Evolutionary conservation across 1,140 invertebrate genomes (phyloP).

Genomic region (Mamestra configurata): DNA sequence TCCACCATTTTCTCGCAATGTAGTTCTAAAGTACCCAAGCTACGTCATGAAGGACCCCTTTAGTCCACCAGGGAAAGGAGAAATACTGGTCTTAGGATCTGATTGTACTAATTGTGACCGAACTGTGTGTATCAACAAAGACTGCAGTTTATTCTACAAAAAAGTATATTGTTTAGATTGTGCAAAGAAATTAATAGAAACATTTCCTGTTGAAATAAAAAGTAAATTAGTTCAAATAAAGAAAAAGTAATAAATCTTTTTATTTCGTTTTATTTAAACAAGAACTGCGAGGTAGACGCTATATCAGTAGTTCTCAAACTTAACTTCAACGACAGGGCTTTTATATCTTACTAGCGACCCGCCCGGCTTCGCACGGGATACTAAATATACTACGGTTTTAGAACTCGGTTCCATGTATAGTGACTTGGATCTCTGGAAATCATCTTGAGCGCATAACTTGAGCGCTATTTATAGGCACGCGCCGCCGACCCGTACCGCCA

Average conservation of each 20-base stretch:
- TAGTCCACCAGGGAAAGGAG: conserved; percentile 89
- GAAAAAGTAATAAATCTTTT: conserved; percentile 51
- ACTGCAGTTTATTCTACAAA: conserved; percentile 94
- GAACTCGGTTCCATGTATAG: no score
- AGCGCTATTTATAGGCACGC: no score
- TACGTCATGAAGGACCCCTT: conserved; percentile 96
- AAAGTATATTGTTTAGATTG: conserved; percentile 92
- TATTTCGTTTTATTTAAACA: not conserved
- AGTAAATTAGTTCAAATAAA: conserved; percentile 67
- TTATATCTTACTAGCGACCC: no score
- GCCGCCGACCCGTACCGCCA: no score
- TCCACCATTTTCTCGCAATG: conserved; percentile 91
- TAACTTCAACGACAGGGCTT: no score
- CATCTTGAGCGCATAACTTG: no score
- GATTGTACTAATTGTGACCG: conserved; percentile 91
- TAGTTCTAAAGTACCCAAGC: conserved; percentile 91
- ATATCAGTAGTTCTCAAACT: no score
- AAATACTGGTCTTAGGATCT: conserved; percentile 92
- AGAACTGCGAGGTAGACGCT: not conserved
- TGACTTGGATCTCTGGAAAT: no score
- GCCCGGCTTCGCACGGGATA: no score
- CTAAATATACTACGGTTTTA: no score
- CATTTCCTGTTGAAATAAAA: conserved; percentile 90
- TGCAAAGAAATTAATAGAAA: conserved; percentile 88
- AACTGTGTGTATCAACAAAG: conserved; percentile 91